Evolutionary conservation across 2,113 vertebrate genomes (phyloP).

Genomic region (Tachycineta bicolor): DNA sequence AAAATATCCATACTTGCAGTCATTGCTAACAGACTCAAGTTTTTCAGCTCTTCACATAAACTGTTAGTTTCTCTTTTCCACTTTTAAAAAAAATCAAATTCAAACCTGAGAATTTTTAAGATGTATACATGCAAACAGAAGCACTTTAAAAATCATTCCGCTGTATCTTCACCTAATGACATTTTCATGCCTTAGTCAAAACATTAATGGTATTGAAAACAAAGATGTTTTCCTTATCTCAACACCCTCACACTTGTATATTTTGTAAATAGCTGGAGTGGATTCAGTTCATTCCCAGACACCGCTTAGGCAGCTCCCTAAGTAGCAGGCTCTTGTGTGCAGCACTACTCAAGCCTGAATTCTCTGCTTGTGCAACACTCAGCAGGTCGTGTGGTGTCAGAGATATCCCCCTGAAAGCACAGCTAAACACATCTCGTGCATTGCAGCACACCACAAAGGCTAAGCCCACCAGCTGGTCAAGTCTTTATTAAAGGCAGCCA

Average conservation of each 20-base stretch:
- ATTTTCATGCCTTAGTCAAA: neutral
- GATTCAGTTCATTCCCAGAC: neutral
- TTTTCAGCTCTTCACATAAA: conserved; percentile 36
- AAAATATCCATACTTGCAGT: conserved; percentile 70
- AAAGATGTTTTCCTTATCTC: neutral
- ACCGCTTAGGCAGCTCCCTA: neutral
- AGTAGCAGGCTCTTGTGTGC: neutral
- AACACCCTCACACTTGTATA: neutral
- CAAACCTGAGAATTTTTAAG: neutral
- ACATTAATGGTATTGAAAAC: neutral
- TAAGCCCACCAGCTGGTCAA: neutral
- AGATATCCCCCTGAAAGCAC: neutral
- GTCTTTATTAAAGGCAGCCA: conserved; percentile 11
- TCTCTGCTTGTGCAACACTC: neutral
- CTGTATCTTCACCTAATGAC: neutral
- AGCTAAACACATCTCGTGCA: neutral
- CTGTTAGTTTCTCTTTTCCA: neutral
- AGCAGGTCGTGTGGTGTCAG: neutral
- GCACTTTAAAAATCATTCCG: neutral
- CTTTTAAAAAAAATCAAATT: neutral
- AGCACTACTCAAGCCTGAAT: neutral
- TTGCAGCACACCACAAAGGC: neutral
- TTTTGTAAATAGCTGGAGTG: neutral
- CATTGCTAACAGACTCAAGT: conserved; percentile 66
- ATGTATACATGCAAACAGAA: conserved; percentile 3